Base-by-base conservation (phyloP, 53 echinoderm and acorn worm species). In the Arbacia lixula region DNA sequence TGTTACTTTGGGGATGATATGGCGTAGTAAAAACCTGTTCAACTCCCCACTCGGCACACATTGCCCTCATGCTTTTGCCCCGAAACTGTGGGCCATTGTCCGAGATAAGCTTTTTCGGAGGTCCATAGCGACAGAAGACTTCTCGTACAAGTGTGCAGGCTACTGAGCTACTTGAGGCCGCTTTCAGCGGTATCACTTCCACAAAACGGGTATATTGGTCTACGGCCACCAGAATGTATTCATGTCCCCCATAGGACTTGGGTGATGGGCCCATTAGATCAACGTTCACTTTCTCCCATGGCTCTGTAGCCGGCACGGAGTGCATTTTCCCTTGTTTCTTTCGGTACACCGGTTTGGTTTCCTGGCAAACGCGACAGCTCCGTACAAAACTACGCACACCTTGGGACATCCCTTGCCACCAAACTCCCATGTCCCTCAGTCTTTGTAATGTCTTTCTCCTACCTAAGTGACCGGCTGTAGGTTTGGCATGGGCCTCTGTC, bases 21-120 rank as follows among this genome's bases (percentile, higher is more conserved):
- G 88, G 85, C 1, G 86, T 60, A 2, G 63, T 91, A 26, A 92
- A 88, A 6, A 85, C 52, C 40, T 78, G 83, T 38, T 72, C 28
- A 0, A 88, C 82, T 10, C 88, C 88, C 92, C 86, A 92, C 11
- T 65, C 53, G 0, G 20, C 25, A 63, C 92, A 88, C 0, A 88
- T 39, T 25, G 85, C 88, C 50, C 36, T 42, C 4, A 92, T 17
- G 5, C 54, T 69, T 19, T 32, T 67, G 17, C 76, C 76, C 14
- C 85, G 21, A 53, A 88, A 88, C 54, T 92, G 92, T 1, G 88
- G 80, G 0, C 92, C 92, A 73, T 92, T 92, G 53, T 92, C 92
- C 4, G 92, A 85, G 0, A 92, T 20, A 0, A 92, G 50, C 2
- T 22, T 40, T 12, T 30, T 80, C 0, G 85, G 84, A 0, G 88